Evolutionary conservation across 2,888 invertebrate genomes (phyloP).

Genomic region (Creontiades dilutus): DNA sequence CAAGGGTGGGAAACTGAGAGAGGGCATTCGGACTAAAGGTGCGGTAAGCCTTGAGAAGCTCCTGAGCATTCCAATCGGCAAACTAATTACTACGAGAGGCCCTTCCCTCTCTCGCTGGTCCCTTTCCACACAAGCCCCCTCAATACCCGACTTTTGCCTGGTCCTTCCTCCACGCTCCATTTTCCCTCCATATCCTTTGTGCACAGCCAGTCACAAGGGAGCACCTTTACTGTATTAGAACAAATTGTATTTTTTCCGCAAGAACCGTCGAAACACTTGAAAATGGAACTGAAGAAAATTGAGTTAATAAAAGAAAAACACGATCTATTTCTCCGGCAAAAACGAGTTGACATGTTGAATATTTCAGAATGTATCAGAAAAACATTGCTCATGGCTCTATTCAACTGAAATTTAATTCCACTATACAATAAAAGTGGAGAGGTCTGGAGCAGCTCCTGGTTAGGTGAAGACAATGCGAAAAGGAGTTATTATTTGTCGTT

Average conservation of each 20-base stretch:
- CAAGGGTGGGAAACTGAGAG: not conserved
- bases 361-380: too few relatives aligned
- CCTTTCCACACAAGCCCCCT: not conserved
- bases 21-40: constrained; percentile 54
- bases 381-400: too few relatives aligned
- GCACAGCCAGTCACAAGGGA: not conserved
- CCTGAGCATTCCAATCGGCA: constrained; percentile 53
- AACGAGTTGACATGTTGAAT: too few relatives aligned
- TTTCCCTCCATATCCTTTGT: constrained; percentile 17
- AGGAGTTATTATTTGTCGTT: too few relatives aligned
- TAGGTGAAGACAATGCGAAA: too few relatives aligned
- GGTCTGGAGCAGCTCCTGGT: too few relatives aligned
- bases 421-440: too few relatives aligned
- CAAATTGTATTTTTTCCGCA: not conserved
- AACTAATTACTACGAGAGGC: constrained; percentile 54
- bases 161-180: not conserved
- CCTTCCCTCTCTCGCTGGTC: not conserved
- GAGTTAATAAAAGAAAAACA: too few relatives aligned
- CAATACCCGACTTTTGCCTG: not conserved
- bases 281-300: not conserved
- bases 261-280: not conserved
- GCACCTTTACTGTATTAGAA: not conserved
- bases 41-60: constrained; percentile 61
- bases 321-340: too few relatives aligned
- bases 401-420: too few relatives aligned